Evolutionary conservation across 1,140 invertebrate species (phyloP).

Genomic region (Tetragnatha versicolor): DNA sequence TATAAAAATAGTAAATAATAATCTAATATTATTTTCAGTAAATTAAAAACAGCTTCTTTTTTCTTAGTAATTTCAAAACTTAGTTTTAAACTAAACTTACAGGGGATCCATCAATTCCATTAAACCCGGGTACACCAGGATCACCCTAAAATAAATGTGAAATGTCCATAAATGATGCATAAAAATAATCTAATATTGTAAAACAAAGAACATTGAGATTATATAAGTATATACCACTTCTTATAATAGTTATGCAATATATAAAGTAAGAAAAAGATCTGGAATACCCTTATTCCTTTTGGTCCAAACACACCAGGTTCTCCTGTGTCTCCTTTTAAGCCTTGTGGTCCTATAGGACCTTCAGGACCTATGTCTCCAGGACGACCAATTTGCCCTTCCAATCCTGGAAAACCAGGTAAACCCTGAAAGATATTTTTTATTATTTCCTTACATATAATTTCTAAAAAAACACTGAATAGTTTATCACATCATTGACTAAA

Average conservation of each 20-base stretch:
- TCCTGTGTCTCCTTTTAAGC: slow-evolving; percentile 69
- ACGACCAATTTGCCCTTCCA: slow-evolving; percentile 72
- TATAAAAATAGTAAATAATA: background rate
- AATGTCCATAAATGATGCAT: background rate
- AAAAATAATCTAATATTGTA: background rate
- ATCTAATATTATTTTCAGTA: background rate
- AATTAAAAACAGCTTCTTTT: background rate
- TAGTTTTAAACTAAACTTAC: slow-evolving; percentile 66
- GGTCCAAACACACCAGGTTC: slow-evolving; percentile 70
- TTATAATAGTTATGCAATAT: background rate
- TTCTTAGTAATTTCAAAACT: background rate
- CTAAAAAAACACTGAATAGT: no score
- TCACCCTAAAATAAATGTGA: slow-evolving; percentile 68
- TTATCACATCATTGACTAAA: no score
- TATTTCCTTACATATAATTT: no score
- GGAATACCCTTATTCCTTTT: slow-evolving; percentile 66
- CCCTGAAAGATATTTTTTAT: slow-evolving; percentile 65
- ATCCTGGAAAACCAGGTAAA: slow-evolving; percentile 71
- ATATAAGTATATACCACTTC: background rate
- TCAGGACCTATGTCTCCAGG: slow-evolving; percentile 71
- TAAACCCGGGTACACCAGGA: slow-evolving; percentile 70
- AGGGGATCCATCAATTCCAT: slow-evolving; percentile 70
- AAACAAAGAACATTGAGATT: background rate
- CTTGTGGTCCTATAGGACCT: slow-evolving; percentile 65
- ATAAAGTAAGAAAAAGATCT: background rate